Conservation (phyloP, 2,113 vertebrate species). For the Lepisosteus oculatus region DNA sequence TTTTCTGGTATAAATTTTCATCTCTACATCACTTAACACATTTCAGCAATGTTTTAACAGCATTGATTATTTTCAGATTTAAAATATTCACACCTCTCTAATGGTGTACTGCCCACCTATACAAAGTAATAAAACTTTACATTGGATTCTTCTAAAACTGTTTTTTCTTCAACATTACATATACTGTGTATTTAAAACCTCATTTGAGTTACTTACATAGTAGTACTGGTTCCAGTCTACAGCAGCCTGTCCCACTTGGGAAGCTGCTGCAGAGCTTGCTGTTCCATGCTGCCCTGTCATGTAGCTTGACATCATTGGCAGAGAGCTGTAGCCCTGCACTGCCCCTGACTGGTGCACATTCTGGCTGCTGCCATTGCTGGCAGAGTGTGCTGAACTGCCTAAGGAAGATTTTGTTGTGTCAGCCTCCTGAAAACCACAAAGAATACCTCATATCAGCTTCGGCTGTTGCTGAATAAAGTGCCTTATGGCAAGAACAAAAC, state of each 20-base stretch:
- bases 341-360: constrained; percentile 52
- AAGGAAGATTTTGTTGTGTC: constrained; percentile 56
- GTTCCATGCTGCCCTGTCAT: constrained; percentile 50
- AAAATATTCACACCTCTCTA: no score
- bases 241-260: constrained; percentile 39
- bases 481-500: no score
- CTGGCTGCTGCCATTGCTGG: constrained; percentile 56
- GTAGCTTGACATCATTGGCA: constrained; percentile 69
- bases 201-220: constrained; percentile 56
- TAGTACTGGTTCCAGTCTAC: constrained; percentile 72
- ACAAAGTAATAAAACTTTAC: no score
- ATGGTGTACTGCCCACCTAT: no score
- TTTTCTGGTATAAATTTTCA: no score
- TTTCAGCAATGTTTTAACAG: no score
- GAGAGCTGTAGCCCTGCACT: constrained; percentile 63
- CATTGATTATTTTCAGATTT: no score
- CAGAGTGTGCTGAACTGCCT: constrained; percentile 57
- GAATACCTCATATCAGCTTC: not conserved
- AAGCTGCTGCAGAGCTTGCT: constrained; percentile 20
- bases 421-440: constrained; percentile 41
- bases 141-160: no score
- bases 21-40: no score
- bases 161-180: no score
- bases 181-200: no score
- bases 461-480: no score